Base-by-base conservation (phyloP, 2,113 vertebrate species). In the Otus sunia region DNA sequence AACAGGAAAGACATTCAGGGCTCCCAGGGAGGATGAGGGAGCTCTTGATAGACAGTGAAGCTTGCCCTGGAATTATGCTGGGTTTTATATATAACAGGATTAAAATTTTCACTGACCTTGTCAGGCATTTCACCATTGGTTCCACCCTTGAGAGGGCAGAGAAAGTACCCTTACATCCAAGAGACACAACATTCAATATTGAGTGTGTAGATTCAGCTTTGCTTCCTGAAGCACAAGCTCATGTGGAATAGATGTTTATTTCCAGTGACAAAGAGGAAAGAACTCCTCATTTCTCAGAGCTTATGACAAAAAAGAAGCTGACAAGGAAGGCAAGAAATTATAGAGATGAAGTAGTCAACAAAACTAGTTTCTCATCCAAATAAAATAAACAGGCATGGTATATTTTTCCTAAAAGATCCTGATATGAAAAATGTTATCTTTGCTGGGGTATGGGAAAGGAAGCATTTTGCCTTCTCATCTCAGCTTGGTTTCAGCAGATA, bases 371-470 rank as follows among this genome's bases (percentile, higher is more conserved):
- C 17, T 8, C 17, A 47, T 59, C 67, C 52, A 62, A 85, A 66
- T 75, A 36, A 76, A 88, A 88, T 45, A 74, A 1, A 1, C 14
- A 86, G 27, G 12, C 50, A 34, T 32, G 23, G 21, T 39, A 12
- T 53, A 49, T 32, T 91, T 96, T 94, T 82, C 69, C 83, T 79
- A 36, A 58, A 88, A 94, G 62, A 78, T 62, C 60, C 29, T 73
- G 80, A 89, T 87, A 91, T 30, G 36, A 85, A 94, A 85, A 92
- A 90, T 69, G 17, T 90, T 88, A 79, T 90, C 69, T 16, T 60
- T 72, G 23, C 49, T 62, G 32, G 19, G 53, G 41, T 86, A 73
- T 67, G 63, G 72, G 75, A 95, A 95, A 92, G 91, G 76, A 97
- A 96, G 45, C 16, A 47, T 93, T 89, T 64, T 88, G 25, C 78